Evolutionary conservation across 2,888 invertebrate species (phyloP).

Genomic region (Rhagophthalmus giganteus): DNA sequence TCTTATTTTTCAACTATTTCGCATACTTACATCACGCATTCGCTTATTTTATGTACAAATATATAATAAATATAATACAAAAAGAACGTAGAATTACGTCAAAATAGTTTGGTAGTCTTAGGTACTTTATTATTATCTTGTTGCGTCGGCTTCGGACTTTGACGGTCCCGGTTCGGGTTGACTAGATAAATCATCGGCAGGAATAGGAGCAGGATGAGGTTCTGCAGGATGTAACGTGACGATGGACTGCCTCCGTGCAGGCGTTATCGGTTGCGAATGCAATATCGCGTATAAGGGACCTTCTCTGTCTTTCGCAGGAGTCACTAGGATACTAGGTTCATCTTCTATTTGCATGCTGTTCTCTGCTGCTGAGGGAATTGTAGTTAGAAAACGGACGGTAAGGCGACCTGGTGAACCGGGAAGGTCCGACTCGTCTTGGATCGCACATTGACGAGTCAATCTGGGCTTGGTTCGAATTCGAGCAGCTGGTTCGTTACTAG

Average conservation of each 20-base stretch:
- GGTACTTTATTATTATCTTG: constrained; percentile 41
- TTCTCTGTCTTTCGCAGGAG: constrained; percentile 49
- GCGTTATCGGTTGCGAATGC: constrained; percentile 46
- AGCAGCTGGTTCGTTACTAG: constrained; percentile 56
- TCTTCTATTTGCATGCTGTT: constrained; percentile 71
- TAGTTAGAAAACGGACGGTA: constrained; percentile 66
- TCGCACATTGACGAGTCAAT: constrained; percentile 77
- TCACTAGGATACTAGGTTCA: constrained; percentile 55
- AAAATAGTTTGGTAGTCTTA: constrained; percentile 38
- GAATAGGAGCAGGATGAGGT: constrained; percentile 34
- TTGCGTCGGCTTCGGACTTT: constrained; percentile 32
- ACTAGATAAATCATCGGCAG: constrained; percentile 37
- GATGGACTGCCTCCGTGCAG: constrained; percentile 51
- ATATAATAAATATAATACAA: constrained; percentile 42
- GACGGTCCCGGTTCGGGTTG: constrained; percentile 41
- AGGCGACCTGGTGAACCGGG: constrained; percentile 61
- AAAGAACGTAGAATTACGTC: constrained; percentile 40
- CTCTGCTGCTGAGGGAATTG: constrained; percentile 75
- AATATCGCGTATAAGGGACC: constrained; percentile 54
- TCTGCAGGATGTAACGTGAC: constrained; percentile 53
- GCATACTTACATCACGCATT: constrained; percentile 37
- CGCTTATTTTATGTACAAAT: constrained; percentile 37
- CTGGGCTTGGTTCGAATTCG: constrained; percentile 65
- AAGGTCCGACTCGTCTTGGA: constrained; percentile 73
- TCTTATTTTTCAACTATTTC: constrained; percentile 30